A percentile compares a stretch with the other conserved stretches of the same genome.
Evolutionary conservation across 1,140 invertebrate genomes (phyloP).

Genomic region (Drosophila chauvacae): DNA sequence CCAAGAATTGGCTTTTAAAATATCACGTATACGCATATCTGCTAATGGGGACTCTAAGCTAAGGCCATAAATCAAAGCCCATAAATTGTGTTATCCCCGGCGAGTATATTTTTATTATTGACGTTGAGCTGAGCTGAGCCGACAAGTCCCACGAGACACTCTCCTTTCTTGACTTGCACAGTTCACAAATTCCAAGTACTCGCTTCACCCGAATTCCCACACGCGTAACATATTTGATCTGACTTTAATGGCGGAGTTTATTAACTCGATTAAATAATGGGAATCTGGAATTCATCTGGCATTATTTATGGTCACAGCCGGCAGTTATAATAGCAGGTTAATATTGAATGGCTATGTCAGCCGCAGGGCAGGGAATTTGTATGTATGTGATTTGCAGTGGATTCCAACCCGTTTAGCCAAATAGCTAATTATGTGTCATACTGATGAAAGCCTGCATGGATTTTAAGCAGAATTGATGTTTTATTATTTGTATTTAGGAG

Average conservation of each 20-base stretch:
- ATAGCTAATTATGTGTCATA: background rate
- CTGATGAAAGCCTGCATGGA: background rate
- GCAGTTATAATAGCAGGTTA: background rate
- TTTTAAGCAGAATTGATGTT: background rate
- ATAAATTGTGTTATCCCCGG: conserved; percentile 8
- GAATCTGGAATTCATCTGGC: conserved; percentile 7
- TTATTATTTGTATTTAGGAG: background rate
- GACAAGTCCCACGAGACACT: conserved; percentile 4
- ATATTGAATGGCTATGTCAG: conserved; percentile 10
- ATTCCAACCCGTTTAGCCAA: background rate
- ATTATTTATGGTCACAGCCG: conserved; percentile 14
- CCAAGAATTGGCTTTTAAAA: conserved; percentile 15
- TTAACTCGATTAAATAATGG: conserved; percentile 23
- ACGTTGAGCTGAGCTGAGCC: background rate
- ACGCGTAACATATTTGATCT: conserved; percentile 4
- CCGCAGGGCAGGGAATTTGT: background rate
- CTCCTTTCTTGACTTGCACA: no score
- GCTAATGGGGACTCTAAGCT: background rate
- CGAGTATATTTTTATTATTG: conserved; percentile 8
- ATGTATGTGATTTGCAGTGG: background rate
- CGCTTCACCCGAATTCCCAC: conserved; percentile 8
- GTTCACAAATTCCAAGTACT: background rate
- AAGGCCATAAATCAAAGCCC: conserved; percentile 22
- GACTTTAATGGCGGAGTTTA: conserved; percentile 21
- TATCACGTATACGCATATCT: conserved; percentile 7